Evolutionary conservation across 1,140 invertebrate genomes (phyloP).

Genomic region (Anadara kagoshimensis): DNA sequence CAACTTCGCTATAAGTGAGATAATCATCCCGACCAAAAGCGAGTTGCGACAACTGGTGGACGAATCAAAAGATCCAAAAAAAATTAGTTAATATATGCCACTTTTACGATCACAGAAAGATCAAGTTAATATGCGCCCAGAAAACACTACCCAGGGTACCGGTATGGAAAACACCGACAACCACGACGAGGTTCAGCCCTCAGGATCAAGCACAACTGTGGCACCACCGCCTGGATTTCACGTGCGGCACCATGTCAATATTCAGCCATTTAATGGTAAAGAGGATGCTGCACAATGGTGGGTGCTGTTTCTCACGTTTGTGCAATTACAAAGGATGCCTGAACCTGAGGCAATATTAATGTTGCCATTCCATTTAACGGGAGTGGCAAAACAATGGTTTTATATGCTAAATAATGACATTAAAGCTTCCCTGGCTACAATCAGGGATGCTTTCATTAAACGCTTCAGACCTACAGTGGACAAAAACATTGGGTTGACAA

Average conservation of each 20-base stretch:
- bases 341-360: background rate
- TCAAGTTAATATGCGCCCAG: background rate
- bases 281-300: constrained; percentile 1
- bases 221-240: background rate
- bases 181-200: too few species aligned
- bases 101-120: background rate
- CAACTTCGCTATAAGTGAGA: too few species aligned
- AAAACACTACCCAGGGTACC: background rate
- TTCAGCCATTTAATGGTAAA: background rate
- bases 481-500: background rate
- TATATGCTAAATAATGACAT: background rate
- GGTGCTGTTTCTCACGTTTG: background rate
- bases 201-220: background rate
- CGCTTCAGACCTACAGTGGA: background rate
- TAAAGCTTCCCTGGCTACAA: background rate
- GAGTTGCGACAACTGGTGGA: too few species aligned
- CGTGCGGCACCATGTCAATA: background rate
- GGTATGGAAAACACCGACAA: background rate
- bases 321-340: constrained; percentile 7
- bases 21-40: too few species aligned
- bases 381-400: background rate
- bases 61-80: too few species aligned
- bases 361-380: constrained; percentile 5
- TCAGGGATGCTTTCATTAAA: background rate
- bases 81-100: too few species aligned